Evolutionary conservation across 2,113 vertebrate species (phyloP).

Genomic region (Spea bombifrons): DNA sequence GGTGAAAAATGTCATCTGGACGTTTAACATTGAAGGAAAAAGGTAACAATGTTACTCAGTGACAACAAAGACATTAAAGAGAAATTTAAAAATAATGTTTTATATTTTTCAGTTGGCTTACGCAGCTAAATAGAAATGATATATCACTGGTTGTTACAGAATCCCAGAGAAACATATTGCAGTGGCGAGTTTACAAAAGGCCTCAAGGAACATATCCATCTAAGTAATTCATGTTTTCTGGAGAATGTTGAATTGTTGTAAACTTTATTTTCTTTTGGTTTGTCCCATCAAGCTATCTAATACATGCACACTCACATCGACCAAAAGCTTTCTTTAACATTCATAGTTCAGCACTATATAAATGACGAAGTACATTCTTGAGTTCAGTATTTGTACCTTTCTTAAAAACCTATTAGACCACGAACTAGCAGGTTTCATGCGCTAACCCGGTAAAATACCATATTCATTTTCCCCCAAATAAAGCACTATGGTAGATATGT

Average conservation of each 20-base stretch:
- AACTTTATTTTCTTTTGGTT: conserved; percentile 13
- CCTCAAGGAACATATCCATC: conserved; percentile 43
- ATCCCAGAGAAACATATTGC: conserved; percentile 36
- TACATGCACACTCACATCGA: conserved; percentile 3
- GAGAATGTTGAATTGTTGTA: conserved; percentile 35
- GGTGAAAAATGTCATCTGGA: background rate
- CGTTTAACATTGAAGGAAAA: conserved; percentile 4
- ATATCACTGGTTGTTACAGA: conserved; percentile 24
- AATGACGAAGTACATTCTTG: background rate
- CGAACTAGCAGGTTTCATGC: no score
- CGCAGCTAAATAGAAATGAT: conserved; percentile 27
- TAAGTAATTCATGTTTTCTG: conserved; percentile 37
- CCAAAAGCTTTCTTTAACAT: no score
- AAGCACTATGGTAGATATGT: no score
- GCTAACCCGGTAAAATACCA: no score
- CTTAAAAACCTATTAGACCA: no score
- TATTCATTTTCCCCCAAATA: no score
- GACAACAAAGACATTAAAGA: conserved; percentile 9
- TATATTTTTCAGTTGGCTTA: conserved; percentile 9
- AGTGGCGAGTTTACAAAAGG: conserved; percentile 26
- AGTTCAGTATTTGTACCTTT: no score
- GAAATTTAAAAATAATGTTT: conserved; percentile 14
- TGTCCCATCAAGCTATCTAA: background rate
- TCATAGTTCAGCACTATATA: background rate
- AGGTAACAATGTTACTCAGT: conserved; percentile 5